Base-by-base conservation (phyloP, 2,888 invertebrate species). In the Diarsia dahlii region DNA sequence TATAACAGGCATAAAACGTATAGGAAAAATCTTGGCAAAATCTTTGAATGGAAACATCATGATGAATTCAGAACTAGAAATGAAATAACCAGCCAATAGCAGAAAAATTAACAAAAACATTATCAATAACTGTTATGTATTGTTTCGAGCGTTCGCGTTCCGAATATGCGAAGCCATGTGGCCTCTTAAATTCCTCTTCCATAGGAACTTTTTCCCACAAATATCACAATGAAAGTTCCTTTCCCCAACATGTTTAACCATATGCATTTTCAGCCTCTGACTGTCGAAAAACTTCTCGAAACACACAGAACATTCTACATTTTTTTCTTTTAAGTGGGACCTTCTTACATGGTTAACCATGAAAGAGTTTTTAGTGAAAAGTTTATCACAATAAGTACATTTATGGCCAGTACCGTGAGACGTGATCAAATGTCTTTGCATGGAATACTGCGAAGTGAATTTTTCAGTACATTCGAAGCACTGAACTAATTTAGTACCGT, bases 121-220 rank as follows among this genome's bases (percentile, higher is more conserved):
- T 20, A 78, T 64, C 45, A 84, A 13, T 46, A 73, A 68, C 67
- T 85, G 72, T 64, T 87, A 89, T 56, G 80, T 87, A 62, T 77
- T 34, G 54, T 62, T 76, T 54, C 79, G 79, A 23, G 82, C 34
- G 50, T 64, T 82, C 18, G 73, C 75, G 10, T 84, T 75, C 79
- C 92, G 92, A 50, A 89, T 88, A 79, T 94, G 94, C 1, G 93
- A 92, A 3, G 90, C 93, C 86, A 97, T 95, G 87, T 97, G 97
- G 0, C 96, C 96, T 50, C 95, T 95, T 48, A 97, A 90, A 82
- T 97, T 97, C 72, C 97, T 97, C 88, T 97, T 97, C 89, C 97
- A 97, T 0, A 97, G 92, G 80, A 97, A 96, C 89, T 96, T 97
- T 84, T 97, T 97, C 0, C 96, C 96, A 80, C 97, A 97, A 23